Base-by-base conservation (phyloP, 2,797 vertebrate genomes). In the Phalloptychus januarius region DNA sequence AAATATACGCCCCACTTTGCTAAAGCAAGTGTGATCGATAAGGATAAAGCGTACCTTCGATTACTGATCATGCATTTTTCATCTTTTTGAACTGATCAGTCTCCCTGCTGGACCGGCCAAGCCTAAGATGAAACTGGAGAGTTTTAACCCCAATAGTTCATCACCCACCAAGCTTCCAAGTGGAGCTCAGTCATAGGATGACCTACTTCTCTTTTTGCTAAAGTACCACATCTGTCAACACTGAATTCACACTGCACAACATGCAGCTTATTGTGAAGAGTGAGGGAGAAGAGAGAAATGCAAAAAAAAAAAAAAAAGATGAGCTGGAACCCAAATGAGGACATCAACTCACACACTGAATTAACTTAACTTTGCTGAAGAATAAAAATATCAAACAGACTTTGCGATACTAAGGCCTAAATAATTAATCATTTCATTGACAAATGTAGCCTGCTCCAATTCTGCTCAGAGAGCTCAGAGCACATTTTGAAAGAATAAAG, bases 191-290 rank as follows among this genome's bases (percentile, higher is more conserved):
- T 81, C 75, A 71, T 71, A 70, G 69, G 61, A 78, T 86, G 88
- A 74, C 87, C 87, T 78, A 89, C 79, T 92, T 91, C 82, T 87
- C 76, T 44, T 63, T 82, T 87, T 72, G 73, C 73, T 56, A 23
- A 78, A 67, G 76, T 56, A 75, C 83, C 78, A 71, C 73, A 45
- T 83, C 38, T 79, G 81, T 73, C 74, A 83, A 50, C 71, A 83
- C 48, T 11, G 44, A 80, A 72, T 80, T 74, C 16, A 71, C 77
- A 83, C 0, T 33, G 44, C 54, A 73, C 71, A 67, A 75, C 72
- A 40, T 75, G 72, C 72, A 50, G 77, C 11, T 23, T 16, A 74
- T 12, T 58, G n/a, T 25, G 2, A 31, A n/a, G 8, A 42, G 25
- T 20, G 12, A 50, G 76, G 36, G 0, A 5, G 40, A 45, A 50